These are phyloP conservation scores for Nematopogon swammerdamellus DNA, from an alignment of 2,888 invertebrate species.

Conservation along the genomic window DNA sequence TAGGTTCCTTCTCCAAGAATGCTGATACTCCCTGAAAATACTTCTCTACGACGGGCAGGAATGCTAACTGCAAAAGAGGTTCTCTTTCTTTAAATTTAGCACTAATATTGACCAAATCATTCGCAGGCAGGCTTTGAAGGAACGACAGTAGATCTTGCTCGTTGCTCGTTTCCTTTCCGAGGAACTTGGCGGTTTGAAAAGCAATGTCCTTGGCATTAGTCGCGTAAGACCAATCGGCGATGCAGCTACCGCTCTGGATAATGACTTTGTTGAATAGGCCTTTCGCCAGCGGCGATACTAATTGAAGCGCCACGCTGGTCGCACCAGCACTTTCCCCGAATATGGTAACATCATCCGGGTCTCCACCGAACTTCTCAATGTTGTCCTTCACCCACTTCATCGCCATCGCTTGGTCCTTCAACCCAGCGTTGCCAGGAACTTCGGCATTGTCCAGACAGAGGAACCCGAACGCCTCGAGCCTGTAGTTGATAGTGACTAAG, in stretches of 20 bases:
- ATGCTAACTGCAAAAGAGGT: not conserved
- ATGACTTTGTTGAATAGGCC: not conserved
- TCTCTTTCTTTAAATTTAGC: not conserved
- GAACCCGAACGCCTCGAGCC: conserved; percentile 1
- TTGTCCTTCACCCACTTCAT: conserved; percentile 3
- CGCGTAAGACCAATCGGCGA: not conserved
- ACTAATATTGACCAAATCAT: not conserved
- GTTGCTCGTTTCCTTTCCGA: not conserved
- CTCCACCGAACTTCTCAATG: conserved; percentile 1
- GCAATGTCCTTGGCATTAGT: conserved; percentile 20
- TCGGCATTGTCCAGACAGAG: conserved; percentile 1
- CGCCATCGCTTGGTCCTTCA: conserved; percentile 1
- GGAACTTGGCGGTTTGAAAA: conserved; percentile 19
- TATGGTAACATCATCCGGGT: conserved; percentile 2
- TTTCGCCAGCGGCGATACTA: not conserved
- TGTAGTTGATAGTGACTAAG: conserved; percentile 1
- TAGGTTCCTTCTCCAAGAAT: not conserved
- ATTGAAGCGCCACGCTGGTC: not conserved
- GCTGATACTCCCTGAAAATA: not conserved
- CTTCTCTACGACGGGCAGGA: not conserved
- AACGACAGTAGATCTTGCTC: not conserved
- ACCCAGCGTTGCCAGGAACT: conserved; percentile 1
- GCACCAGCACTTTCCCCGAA: conserved; percentile 1
- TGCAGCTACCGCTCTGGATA: conserved; percentile 1
- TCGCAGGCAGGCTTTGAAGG: not conserved